Percentiles rank a stretch among this genome's conserved stretches.
These are phyloP conservation scores for Felis chaus DNA, from an alignment of 2,113 vertebrate species.

Conservation along the genomic window DNA sequence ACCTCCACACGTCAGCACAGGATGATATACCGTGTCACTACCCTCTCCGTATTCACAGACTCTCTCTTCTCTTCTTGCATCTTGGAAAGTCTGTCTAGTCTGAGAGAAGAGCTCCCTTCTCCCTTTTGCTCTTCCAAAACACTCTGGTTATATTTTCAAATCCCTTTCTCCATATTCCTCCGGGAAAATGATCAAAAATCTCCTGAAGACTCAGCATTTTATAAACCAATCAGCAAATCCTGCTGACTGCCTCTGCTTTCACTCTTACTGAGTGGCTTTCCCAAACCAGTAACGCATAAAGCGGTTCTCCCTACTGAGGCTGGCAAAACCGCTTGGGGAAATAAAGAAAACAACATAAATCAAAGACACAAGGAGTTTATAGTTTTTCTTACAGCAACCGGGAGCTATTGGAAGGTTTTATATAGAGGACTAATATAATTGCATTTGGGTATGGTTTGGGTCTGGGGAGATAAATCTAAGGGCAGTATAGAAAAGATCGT, in stretches of 20 bases:
- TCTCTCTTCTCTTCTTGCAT: neutral
- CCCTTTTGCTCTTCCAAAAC: neutral
- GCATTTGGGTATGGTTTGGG: neutral
- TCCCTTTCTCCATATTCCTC: neutral
- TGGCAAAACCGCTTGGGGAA: neutral
- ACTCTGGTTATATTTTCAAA: neutral
- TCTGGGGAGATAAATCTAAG: neutral
- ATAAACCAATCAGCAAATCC: neutral
- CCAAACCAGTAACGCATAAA: neutral
- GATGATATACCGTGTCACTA: neutral
- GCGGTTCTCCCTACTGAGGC: neutral
- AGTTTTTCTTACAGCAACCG: neutral
- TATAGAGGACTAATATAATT: neutral
- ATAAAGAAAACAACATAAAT: neutral
- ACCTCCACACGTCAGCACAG: neutral
- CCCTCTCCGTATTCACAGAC: fast-evolving
- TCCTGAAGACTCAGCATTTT: neutral
- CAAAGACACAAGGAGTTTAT: neutral
- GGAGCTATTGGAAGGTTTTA: neutral
- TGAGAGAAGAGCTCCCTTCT: neutral
- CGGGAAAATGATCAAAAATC: neutral
- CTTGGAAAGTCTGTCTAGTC: neutral
- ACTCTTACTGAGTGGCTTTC: neutral
- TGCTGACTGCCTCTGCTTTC: neutral
- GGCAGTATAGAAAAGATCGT: neutral